Evolutionary conservation across 1,140 invertebrate genomes (phyloP).

Genomic region (Fopius arisanus): DNA sequence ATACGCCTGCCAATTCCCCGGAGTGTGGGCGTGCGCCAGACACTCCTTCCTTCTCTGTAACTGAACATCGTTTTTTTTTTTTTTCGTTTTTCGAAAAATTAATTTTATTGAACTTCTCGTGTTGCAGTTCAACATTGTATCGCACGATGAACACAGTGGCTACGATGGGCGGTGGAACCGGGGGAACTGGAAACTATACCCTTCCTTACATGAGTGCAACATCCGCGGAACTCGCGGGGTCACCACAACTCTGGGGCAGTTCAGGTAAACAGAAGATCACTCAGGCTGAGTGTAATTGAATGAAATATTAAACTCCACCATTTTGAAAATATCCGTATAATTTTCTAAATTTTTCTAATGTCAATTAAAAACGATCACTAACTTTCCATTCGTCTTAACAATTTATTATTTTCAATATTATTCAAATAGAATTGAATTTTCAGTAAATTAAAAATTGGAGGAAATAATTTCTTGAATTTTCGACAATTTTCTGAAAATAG

Average conservation of each 20-base stretch:
- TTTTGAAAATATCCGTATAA: too few species aligned
- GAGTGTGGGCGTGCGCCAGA: conserved; percentile 43
- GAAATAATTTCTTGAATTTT: too few species aligned
- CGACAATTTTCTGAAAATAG: too few species aligned
- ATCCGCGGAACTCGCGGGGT: conserved; percentile 45
- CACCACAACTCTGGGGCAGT: conserved; percentile 48
- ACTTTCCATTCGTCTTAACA: too few species aligned
- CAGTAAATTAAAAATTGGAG: too few species aligned
- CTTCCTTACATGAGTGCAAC: conserved; percentile 49
- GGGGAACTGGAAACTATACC: conserved; percentile 39
- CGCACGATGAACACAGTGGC: conserved; percentile 47
- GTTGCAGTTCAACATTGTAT: conserved; percentile 53
- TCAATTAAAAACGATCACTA: too few species aligned
- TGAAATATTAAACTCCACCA: too few species aligned
- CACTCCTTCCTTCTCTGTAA: neutral
- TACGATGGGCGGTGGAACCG: conserved; percentile 37
- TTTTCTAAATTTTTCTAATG: too few species aligned
- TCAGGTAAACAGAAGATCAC: conserved; percentile 45
- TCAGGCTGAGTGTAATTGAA: too few species aligned
- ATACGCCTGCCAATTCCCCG: conserved; percentile 37
- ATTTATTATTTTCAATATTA: too few species aligned
- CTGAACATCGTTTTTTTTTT: conserved; percentile 14
- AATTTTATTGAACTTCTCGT: conserved; percentile 16
- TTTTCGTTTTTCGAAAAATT: conserved; percentile 3
- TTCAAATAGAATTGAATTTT: too few species aligned